A percentile compares a stretch with the other conserved stretches of the same genome.
phyloP scores from a whole-genome alignment of 2,888 invertebrate genomes.

The Pheosia gnoma region DNA sequence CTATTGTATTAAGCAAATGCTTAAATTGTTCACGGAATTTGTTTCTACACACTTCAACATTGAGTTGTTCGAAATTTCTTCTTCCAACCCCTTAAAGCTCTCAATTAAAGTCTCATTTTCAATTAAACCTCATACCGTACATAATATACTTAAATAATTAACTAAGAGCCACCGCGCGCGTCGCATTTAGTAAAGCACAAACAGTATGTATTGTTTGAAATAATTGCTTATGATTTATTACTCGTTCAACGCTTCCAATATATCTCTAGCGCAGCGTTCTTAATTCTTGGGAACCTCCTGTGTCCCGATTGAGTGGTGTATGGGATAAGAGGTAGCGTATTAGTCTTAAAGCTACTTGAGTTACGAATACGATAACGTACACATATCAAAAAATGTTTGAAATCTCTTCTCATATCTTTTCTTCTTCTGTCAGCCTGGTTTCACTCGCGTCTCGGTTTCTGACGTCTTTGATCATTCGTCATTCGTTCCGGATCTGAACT shows the following conservation, averaged over 20 bases:
- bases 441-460: too few relatives aligned
- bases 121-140: conserved; percentile 4
- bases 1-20: too few relatives aligned
- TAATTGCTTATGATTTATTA: conserved; percentile 71
- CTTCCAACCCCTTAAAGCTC: not conserved
- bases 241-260: conserved; percentile 62
- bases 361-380: too few relatives aligned
- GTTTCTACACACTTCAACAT: too few relatives aligned
- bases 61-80: too few relatives aligned
- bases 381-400: too few relatives aligned
- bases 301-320: conserved; percentile 35
- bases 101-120: not conserved
- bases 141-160: conserved; percentile 23
- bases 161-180: conserved; percentile 15
- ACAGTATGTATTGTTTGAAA: conserved; percentile 52
- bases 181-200: conserved; percentile 9
- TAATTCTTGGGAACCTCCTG: conserved; percentile 61
- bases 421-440: too few relatives aligned
- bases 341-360: too few relatives aligned
- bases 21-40: too few relatives aligned
- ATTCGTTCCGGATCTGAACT: too few relatives aligned
- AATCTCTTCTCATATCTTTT: too few relatives aligned
- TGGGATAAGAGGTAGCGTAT: conserved; percentile 27
- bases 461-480: too few relatives aligned
- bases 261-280: conserved; percentile 62